A percentile compares a stretch with the other conserved stretches of the same genome.
Evolutionary conservation across 2,888 invertebrate species (phyloP).

Genomic region (Camptogramma bilineatum): DNA sequence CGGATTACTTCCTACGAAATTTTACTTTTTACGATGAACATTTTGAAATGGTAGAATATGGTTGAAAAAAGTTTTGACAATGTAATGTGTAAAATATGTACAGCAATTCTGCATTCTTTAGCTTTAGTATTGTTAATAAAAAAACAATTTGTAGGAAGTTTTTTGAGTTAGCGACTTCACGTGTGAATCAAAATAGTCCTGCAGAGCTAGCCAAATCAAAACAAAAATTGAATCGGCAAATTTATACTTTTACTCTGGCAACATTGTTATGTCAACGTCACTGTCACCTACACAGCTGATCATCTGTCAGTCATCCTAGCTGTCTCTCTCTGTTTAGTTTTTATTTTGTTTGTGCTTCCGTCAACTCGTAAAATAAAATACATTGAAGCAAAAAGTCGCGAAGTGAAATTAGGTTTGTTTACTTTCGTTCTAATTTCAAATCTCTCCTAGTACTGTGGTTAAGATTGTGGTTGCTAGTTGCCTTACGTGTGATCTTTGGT

Average conservation of each 20-base stretch:
- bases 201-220: no score
- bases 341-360: background rate
- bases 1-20: no score
- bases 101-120: no score
- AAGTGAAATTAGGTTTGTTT: conserved; percentile 12
- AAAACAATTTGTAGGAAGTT: no score
- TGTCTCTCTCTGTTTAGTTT: background rate
- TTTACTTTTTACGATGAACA: no score
- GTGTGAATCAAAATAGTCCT: no score
- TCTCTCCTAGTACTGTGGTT: conserved; percentile 1
- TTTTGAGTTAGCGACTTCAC: no score
- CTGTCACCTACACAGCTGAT: conserved; percentile 25
- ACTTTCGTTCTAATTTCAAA: conserved; percentile 17
- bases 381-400: background rate
- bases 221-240: no score
- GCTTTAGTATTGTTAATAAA: no score
- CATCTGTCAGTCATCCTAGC: background rate
- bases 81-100: no score
- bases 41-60: no score
- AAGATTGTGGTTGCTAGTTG: background rate
- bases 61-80: no score
- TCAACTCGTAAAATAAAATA: background rate
- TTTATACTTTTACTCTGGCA: background rate
- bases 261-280: conserved; percentile 3
- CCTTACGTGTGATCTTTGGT: conserved; percentile 3